Base-by-base conservation (phyloP, 2,797 vertebrate genomes). In the Buceros bicornis region DNA sequence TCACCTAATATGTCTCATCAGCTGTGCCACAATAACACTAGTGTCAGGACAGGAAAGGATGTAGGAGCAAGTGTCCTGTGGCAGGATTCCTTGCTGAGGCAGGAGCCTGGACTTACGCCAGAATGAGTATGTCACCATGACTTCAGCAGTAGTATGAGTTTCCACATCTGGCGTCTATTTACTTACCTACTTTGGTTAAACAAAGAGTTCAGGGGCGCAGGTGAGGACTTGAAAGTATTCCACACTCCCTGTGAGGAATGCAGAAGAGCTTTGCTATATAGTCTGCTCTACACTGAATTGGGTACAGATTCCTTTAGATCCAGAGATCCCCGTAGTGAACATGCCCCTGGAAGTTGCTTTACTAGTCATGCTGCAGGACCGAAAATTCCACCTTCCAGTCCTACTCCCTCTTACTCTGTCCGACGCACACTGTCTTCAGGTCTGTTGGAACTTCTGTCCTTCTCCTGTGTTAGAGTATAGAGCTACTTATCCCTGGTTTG, bases 181-280 rank as follows among this genome's bases (percentile, higher is more conserved):
- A 69, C 82, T 82, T 51, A 80, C 31, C 35, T 58, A 61, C 91
- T 91, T 92, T 28, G 66, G 37, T 58, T 79, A 87, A 95, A 95
- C 56, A 60, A 97, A 89, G 69, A 83, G 89, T 94, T 95, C 61
- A 79, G 92, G 67, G 73, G 70, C 37, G 29, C 58, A 51, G 58
- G 56, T 84, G 73, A 95, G 92, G 70, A 79, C 94, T 93, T 93
- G 66, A 70, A 96, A 94, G 58, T 90, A 92, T 87, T 71, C 60
- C 70, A 72, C 62, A 16, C 28, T 73, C 77, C 33, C 21, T 10
- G 10, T 58, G 56, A 91, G 91, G 87, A 96, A 96, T 92, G 87
- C 29, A 88, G 35, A 93, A 40, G 54, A 90, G 50, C 50, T 81
- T 86, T 94, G 91, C 92, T 76, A 84, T 60, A 89, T 87, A 89